Conservation (phyloP, 1,140 invertebrate species). For the Argopecten irradians region DNA sequence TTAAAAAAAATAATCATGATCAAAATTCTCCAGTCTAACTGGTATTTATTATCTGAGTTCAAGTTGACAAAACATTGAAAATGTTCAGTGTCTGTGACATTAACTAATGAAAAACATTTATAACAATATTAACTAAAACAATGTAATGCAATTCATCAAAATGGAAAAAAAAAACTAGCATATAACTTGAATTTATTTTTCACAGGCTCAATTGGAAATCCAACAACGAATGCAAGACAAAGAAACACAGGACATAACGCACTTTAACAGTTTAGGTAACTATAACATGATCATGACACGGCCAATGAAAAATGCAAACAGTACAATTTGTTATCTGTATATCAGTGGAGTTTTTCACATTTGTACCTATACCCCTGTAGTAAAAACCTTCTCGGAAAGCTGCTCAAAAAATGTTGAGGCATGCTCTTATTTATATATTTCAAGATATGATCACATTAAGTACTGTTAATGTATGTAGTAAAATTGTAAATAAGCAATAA, state of each 20-base stretch:
- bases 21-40: background rate
- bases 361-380: background rate
- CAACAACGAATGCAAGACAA: constrained; percentile 63
- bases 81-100: no score
- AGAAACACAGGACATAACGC: constrained; percentile 64
- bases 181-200: background rate
- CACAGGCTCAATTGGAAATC: constrained; percentile 61
- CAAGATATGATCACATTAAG: background rate
- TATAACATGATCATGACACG: background rate
- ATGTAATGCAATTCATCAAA: no score
- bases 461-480: background rate
- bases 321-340: background rate
- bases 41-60: no score
- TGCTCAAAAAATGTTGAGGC: background rate
- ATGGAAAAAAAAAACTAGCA: no score
- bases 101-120: no score
- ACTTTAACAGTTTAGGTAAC: constrained; percentile 58
- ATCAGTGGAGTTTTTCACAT: background rate
- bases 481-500: background rate
- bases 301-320: background rate
- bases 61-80: no score
- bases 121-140: no score
- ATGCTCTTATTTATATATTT: background rate
- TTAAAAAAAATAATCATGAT: background rate
- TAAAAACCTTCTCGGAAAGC: background rate